Evolutionary conservation across 1,140 invertebrate species (phyloP).

Genomic region (Yoshiicerus persimilis): DNA sequence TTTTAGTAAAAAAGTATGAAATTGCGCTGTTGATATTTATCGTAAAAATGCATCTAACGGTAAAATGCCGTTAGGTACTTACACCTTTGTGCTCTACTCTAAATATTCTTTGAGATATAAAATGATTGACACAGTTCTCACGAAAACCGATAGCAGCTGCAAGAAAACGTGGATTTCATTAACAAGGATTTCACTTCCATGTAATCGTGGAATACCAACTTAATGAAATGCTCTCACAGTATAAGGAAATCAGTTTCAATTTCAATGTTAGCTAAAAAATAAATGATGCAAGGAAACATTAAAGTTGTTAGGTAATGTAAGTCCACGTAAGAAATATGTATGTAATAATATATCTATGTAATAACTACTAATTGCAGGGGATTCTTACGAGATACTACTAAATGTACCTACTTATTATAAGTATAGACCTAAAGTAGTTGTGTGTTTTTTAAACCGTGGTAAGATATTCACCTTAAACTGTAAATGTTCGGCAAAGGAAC

Average conservation of each 20-base stretch:
- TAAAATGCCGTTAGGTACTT: neutral
- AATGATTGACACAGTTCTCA: neutral
- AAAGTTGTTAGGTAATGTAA: too few relatives aligned
- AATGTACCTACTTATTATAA: too few relatives aligned
- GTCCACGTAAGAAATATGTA: too few relatives aligned
- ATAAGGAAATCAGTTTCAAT: neutral
- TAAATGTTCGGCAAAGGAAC: neutral
- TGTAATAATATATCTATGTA: too few relatives aligned
- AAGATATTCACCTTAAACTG: neutral
- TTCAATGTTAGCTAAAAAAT: neutral
- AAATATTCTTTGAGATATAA: neutral
- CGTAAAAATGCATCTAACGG: neutral
- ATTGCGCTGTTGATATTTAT: neutral
- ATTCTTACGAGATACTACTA: too few relatives aligned
- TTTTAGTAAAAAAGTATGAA: too few relatives aligned
- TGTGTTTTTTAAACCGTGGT: neutral
- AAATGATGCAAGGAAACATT: neutral
- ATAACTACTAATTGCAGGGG: too few relatives aligned
- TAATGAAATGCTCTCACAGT: neutral
- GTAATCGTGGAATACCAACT: neutral
- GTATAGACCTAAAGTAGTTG: too few relatives aligned
- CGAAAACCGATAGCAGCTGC: too few relatives aligned
- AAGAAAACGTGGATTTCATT: neutral
- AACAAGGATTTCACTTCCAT: neutral
- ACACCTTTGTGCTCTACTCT: too few relatives aligned